A percentile compares a stretch with the other conserved stretches of the same genome.
phyloP scores from a whole-genome alignment of 2,797 vertebrate species.

The Balearica regulorum region DNA sequence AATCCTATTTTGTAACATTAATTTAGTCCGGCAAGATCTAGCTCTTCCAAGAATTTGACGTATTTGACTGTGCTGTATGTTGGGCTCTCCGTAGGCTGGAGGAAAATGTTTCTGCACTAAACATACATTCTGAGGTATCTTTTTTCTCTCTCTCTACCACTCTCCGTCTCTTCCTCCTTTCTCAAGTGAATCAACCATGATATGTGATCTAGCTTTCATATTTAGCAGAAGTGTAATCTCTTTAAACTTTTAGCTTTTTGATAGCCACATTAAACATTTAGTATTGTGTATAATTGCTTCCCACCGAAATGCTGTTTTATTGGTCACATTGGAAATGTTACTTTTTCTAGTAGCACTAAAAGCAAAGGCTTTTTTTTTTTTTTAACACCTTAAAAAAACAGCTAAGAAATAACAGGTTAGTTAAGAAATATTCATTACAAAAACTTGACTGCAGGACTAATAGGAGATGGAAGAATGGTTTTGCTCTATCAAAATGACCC shows the following conservation, averaged over 20 bases:
- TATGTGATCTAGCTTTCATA: slow-evolving; percentile 26
- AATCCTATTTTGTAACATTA: neutral
- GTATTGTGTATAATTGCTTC: slow-evolving; percentile 48
- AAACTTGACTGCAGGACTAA: slow-evolving; percentile 89
- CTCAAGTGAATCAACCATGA: slow-evolving; percentile 21
- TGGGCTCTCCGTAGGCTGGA: slow-evolving; percentile 28
- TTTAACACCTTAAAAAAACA: slow-evolving; percentile 60
- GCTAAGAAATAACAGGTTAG: slow-evolving; percentile 72
- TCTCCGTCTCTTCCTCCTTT: neutral
- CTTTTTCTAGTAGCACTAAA: slow-evolving; percentile 40
- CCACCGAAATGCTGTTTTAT: slow-evolving; percentile 43
- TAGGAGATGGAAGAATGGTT: slow-evolving; percentile 90
- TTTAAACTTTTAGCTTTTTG: slow-evolving; percentile 47
- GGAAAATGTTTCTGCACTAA: slow-evolving; percentile 4
- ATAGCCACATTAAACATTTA: slow-evolving; percentile 43
- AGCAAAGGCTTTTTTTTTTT: neutral
- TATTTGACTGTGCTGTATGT: neutral
- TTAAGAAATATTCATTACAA: slow-evolving; percentile 79
- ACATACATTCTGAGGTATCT: slow-evolving; percentile 8
- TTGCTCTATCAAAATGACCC: slow-evolving; percentile 94
- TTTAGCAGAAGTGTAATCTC: slow-evolving; percentile 58
- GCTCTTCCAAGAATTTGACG: slow-evolving; percentile 3
- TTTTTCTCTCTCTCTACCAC: neutral
- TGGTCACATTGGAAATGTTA: slow-evolving; percentile 18
- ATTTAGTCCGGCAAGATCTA: neutral